Base-by-base conservation (phyloP, 2,113 vertebrate species). In the Gopherus flavomarginatus region DNA sequence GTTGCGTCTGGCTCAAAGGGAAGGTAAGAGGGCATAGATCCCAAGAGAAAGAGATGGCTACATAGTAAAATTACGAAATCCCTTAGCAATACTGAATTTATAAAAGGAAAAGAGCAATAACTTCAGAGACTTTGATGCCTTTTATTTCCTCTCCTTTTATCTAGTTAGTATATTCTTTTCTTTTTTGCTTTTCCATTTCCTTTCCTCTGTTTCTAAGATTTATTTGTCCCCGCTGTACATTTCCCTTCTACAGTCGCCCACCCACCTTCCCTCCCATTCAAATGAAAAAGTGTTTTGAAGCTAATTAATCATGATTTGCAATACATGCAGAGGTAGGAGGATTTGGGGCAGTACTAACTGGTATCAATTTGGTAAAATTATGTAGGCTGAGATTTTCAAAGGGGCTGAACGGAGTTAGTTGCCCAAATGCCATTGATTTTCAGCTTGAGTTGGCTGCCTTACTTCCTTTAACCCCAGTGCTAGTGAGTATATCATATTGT, bases 201-300 rank as follows among this genome's bases (percentile, higher is more conserved):
- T 89, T 89, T 83, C 75, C 96, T 96, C 86, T 87, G 17, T 38
- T 44, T 72, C 94, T 59, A 57, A 93, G 54, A 79, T 87, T 93
- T 83, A 42, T 82, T 96, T 85, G 88, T 89, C 77, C 81, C 29
- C 54, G 87, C 92, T 21, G 11, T 31, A 81, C 11, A 4, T 95
- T 94, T 85, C 95, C 93, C 94, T 95, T 94, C 97, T 91, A 94
- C 93, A 11, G 69, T 87, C 96, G 81, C 88, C 89, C 97, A 90
- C 96, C 97, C 90, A 96, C 93, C 90, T 21, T 44, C 49, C 93
- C 92, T 89, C 92, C 77, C 78, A n/a, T 17, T 95, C 95, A 92
- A 8, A 56, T 81, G 87, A 86, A 93, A 90, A 96, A 86, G 31
- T 89, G 81, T 87, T 97, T 96, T 93, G 95, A 53, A 96, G 83